Evolutionary conservation across 2,797 vertebrate species (phyloP).

Genomic region (Microctenopoma steveboyesi): DNA sequence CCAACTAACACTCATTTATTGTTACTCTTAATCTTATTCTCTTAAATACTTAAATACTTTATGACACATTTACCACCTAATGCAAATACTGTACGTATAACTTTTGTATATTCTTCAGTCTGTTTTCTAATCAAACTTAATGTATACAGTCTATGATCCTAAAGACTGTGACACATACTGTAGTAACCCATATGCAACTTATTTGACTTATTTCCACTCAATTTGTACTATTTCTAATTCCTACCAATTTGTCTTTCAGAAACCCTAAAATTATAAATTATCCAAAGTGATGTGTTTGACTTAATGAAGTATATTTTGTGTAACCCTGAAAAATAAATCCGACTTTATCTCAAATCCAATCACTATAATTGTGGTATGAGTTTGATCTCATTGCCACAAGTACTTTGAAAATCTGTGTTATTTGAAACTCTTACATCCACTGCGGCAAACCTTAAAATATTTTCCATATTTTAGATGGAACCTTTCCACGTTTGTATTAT

Average conservation of each 20-base stretch:
- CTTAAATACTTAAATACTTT: conserved; percentile 3
- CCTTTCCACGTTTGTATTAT: conserved; percentile 68
- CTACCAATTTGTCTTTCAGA: conserved; percentile 10
- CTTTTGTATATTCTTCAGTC: not conserved
- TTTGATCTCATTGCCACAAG: conserved; percentile 54
- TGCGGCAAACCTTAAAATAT: conserved; percentile 67
- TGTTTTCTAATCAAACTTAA: not conserved
- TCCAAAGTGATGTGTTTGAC: not conserved
- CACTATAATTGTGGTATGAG: conserved; percentile 37
- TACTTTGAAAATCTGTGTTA: conserved; percentile 55
- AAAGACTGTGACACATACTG: not conserved
- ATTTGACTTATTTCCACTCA: not conserved
- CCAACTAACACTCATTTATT: conserved; percentile 51
- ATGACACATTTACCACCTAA: conserved; percentile 21
- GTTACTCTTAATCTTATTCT: conserved; percentile 24
- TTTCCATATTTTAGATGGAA: conserved; percentile 67
- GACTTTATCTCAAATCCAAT: conserved; percentile 40
- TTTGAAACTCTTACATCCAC: conserved; percentile 60
- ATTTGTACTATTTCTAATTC: not conserved
- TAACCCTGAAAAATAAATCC: conserved; percentile 7
- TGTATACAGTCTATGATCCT: not conserved
- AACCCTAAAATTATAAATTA: conserved; percentile 7
- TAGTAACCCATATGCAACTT: not conserved
- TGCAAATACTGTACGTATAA: conserved; percentile 1
- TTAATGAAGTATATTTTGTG: conserved; percentile 12